Evolutionary conservation across 2,888 invertebrate species (phyloP).

Genomic region (Troides helena): DNA sequence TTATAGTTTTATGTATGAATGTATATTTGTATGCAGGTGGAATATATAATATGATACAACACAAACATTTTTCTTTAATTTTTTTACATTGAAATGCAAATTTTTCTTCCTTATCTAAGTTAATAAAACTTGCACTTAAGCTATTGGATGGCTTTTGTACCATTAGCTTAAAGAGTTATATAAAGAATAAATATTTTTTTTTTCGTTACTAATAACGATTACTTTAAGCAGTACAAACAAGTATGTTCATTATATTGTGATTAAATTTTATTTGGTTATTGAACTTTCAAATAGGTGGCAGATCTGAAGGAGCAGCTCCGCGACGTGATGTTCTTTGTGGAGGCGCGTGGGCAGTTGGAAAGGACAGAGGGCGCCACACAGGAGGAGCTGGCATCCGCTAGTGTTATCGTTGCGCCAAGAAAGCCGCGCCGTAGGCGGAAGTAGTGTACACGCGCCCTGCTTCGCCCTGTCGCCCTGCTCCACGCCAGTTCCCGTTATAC

Average conservation of each 20-base stretch:
- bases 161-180: no score
- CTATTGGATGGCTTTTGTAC: no score
- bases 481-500: no score
- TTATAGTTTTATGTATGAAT: no score
- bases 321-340: constrained; percentile 98
- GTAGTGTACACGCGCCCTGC: constrained; percentile 22
- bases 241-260: background rate
- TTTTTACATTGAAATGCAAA: no score
- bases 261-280: constrained; percentile 27
- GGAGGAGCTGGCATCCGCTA: constrained; percentile 53
- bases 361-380: constrained; percentile 40
- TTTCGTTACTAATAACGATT: no score
- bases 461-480: background rate
- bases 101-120: no score
- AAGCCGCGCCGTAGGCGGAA: constrained; percentile 34
- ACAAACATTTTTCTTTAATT: no score
- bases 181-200: no score
- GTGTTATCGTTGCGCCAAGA: constrained; percentile 47
- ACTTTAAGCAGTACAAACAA: background rate
- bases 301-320: constrained; percentile 95
- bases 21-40: no score
- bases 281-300: constrained; percentile 78
- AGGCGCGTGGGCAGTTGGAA: constrained; percentile 82
- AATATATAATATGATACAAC: no score
- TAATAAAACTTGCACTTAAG: no score